Percentiles rank a stretch among this genome's conserved stretches.
Conservation (phyloP, 2,113 vertebrate species). For the Galemys pyrenaicus region DNA sequence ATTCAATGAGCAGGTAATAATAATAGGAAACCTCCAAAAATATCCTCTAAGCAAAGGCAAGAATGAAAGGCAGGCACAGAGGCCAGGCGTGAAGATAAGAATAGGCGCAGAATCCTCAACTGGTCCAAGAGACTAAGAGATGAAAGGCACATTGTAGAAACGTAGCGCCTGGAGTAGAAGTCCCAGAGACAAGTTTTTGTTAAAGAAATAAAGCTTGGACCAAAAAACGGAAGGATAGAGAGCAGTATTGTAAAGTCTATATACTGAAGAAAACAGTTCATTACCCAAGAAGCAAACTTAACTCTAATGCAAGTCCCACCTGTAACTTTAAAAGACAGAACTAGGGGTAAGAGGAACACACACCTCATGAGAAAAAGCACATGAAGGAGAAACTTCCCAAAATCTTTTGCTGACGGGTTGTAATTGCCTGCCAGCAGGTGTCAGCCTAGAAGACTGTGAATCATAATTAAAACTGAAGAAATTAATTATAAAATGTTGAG, state of each 20-base stretch:
- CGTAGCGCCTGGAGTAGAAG: background rate
- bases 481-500: constrained; percentile 49
- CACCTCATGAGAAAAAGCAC: background rate
- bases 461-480: constrained; percentile 57
- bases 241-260: background rate
- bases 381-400: background rate
- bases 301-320: background rate
- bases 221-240: background rate
- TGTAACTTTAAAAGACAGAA: background rate
- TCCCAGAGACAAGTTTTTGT: background rate
- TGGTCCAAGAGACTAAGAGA: background rate
- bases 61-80: background rate
- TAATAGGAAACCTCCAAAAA: background rate
- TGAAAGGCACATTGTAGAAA: background rate
- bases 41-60: background rate
- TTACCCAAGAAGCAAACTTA: background rate
- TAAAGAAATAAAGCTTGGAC: background rate
- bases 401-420: background rate
- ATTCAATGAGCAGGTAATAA: background rate
- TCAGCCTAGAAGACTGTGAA: background rate
- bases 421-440: constrained; percentile 49
- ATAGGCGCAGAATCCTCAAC: background rate
- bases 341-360: background rate
- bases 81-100: background rate
- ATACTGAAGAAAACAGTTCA: background rate